These are phyloP conservation scores for Galbula dea DNA, from an alignment of 2,113 vertebrate genomes.

Conservation along the genomic window DNA sequence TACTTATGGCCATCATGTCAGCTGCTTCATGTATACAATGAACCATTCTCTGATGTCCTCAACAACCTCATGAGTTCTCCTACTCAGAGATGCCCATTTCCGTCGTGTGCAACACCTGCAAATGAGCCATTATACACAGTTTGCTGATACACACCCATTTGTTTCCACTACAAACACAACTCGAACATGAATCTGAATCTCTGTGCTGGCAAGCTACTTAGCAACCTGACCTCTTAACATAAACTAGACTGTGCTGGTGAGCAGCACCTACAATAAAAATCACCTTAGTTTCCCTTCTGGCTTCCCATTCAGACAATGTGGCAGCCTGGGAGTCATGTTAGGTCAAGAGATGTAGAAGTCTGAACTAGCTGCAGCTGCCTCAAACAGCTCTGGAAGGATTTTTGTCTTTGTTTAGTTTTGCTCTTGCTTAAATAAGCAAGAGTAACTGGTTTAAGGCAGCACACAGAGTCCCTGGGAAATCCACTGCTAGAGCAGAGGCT, in stretches of 20 bases:
- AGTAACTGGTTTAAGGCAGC: constrained; percentile 43
- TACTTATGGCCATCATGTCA: not conserved
- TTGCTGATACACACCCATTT: not conserved
- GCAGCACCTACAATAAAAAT: constrained; percentile 23
- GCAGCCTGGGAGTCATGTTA: constrained; percentile 32
- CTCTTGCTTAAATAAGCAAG: constrained; percentile 61
- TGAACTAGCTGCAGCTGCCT: constrained; percentile 61
- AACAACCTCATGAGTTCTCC: not conserved
- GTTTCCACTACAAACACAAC: constrained; percentile 15
- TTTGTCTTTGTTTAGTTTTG: constrained; percentile 50
- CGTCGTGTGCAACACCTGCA: not conserved
- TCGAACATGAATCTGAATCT: not conserved
- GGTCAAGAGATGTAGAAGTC: constrained; percentile 51
- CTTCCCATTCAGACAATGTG: not conserved
- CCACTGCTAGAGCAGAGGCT: constrained; percentile 17
- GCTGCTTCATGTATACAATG: not conserved
- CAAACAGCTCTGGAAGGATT: constrained; percentile 23
- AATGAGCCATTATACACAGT: not conserved
- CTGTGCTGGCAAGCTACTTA: constrained; percentile 24
- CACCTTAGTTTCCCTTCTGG: not conserved
- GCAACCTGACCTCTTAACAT: constrained; percentile 5
- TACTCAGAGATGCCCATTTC: not conserved
- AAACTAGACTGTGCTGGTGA: constrained; percentile 52
- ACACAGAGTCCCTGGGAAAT: constrained; percentile 60
- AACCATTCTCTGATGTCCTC: not conserved